Percentiles rank a stretch among this genome's conserved stretches.
phyloP scores from a whole-genome alignment of 1,140 invertebrate genomes.

The Habropoda laboriosa region DNA sequence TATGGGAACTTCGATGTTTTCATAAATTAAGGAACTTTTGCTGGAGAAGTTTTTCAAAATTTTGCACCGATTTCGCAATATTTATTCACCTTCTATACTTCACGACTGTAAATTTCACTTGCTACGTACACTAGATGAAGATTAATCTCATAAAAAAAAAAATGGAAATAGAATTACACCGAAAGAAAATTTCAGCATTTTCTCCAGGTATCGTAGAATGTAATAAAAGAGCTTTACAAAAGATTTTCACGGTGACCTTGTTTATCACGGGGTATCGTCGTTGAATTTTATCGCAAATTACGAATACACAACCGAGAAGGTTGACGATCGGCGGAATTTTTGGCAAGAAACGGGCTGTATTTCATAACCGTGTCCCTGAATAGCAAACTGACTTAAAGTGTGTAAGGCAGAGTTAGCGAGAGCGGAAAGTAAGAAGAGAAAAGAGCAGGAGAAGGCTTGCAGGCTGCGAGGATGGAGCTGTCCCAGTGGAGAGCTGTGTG shows the following conservation, averaged over 20 bases:
- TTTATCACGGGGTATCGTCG: neutral
- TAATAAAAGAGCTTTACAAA: neutral
- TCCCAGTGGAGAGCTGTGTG: slow-evolving; percentile 64
- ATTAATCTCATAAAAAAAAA: no score
- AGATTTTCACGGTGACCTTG: neutral
- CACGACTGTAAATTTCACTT: no score
- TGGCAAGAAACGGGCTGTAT: slow-evolving; percentile 36
- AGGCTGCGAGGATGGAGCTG: slow-evolving; percentile 67
- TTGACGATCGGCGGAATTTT: slow-evolving; percentile 51
- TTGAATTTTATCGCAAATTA: slow-evolving; percentile 36
- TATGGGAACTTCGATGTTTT: no score
- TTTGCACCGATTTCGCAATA: no score
- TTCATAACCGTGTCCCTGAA: slow-evolving; percentile 47
- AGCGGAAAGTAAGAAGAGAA: slow-evolving; percentile 52
- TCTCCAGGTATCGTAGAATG: no score
- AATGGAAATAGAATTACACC: no score
- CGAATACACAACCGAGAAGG: slow-evolving; percentile 17
- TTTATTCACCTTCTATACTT: no score
- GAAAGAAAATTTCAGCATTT: no score
- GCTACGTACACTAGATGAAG: no score
- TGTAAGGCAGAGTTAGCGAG: slow-evolving; percentile 14
- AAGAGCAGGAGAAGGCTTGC: slow-evolving; percentile 55
- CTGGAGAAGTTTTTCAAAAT: no score
- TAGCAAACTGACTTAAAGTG: slow-evolving; percentile 48
- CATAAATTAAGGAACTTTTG: no score